Evolutionary conservation across 2,113 vertebrate genomes (phyloP), one percentile per base, ranked within the genome.

Genomic region (Synodontis membranacea): DNA sequence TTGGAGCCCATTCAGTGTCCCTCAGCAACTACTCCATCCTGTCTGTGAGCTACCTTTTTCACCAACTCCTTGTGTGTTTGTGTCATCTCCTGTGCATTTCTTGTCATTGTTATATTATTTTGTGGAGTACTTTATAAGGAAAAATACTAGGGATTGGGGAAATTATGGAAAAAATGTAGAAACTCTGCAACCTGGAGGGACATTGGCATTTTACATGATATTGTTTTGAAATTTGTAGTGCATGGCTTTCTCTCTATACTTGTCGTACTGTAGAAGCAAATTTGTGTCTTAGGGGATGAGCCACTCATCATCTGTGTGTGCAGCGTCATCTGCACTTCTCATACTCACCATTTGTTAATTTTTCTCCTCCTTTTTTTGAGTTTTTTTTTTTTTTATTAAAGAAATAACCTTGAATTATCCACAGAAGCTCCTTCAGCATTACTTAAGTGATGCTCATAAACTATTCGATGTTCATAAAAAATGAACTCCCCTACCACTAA

Each of bases 1-100:
- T 84, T 70, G 82, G 78, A 42, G 79, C 62, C 82, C 88, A 84
- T 84, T 89, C 79, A 82, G 85, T 86, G 58, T 80, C 62, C 85
- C 84, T 62, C 62, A 52, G 42, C 83, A 84, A 86, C 86, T 56
- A 75, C 82, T 64, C 15, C 64, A 46, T 84, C 85, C 64, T 34
- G 39, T 86, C 62, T 83, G 66, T 89, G 75, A 84, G 75, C 82
- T 44, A 54, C 39, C 66, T 72, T 52, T 78, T 83, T 83, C 74
- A 68, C 66, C 1, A 1, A 44, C 7, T 82, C n/a, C 52, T 39
- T 88, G 87, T 68, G 66, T 37, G 64, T 83, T 1, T 50, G 82
- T 70, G 2, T 11, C 28, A 5, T 60, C 25, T 28, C 79, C 10
- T 50, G 84, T 44, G 50, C 15, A 44, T 42, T 44, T 74, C 21